Conservation (phyloP, 2,113 vertebrate genomes). For the Prionailurus viverrinus region DNA sequence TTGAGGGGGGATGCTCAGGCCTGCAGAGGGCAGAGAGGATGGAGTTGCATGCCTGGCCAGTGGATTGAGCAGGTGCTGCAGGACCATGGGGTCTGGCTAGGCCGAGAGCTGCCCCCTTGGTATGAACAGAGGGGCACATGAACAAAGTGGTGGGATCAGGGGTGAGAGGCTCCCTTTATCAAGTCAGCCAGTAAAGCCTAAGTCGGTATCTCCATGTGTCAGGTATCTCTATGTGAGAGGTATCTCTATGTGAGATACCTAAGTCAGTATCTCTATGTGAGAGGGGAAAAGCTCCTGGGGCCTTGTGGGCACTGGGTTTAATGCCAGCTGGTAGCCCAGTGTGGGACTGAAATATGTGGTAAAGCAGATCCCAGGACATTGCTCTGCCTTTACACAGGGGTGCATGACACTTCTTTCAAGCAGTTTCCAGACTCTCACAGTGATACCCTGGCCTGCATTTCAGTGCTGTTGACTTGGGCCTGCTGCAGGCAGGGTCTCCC, state of each 20-base stretch:
- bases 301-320: not conserved
- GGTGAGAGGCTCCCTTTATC: not conserved
- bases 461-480: not conserved
- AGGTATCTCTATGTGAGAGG: not conserved
- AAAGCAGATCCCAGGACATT: not conserved
- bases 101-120: not conserved
- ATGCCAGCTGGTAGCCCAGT: not conserved
- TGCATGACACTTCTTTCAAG: not conserved
- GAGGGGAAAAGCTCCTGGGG: conserved; percentile 66
- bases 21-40: not conserved
- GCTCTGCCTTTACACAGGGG: not conserved
- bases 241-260: not conserved
- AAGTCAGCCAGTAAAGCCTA: too few species aligned
- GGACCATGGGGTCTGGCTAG: not conserved
- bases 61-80: not conserved
- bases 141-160: not conserved
- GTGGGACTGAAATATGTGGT: not conserved
- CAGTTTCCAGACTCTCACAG: not conserved
- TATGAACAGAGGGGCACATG: not conserved
- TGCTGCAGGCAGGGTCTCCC: not conserved
- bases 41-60: not conserved
- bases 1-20: not conserved
- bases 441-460: not conserved
- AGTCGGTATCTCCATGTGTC: not conserved
- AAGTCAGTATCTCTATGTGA: not conserved